Base-by-base conservation (phyloP, 1,140 invertebrate genomes). In the Caenorhabditis latens region DNA sequence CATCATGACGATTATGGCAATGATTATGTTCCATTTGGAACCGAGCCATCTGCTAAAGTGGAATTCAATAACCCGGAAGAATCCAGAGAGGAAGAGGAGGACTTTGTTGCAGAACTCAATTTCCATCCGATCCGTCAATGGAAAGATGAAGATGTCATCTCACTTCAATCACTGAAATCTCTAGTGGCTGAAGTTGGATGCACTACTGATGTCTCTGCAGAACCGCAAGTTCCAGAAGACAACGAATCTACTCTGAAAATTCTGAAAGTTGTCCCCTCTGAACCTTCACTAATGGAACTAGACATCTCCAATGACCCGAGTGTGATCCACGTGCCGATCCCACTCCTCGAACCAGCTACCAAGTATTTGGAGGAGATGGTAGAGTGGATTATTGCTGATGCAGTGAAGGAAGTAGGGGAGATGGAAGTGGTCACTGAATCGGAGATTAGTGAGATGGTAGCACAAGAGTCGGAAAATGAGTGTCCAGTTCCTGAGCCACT, bases 131-230 rank as follows among this genome's bases (percentile, higher is more conserved):
- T 79, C 24, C 46, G 71, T 4, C 71, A 79, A 79, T 79, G 71
- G 71, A 79, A 53, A 79, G 71, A 79, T 24, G 71, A 79, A 79
- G 71, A 79, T 50, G 71, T 79, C 9, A 79, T 79, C 53, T 79
- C 71, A 13, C 46, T 79, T 50, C 71, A 79, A 53, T 79, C 71
- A 13, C 21, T 79, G 0, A 79, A 79, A 53, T 79, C 71, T 79
- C 46, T 79, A 46, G 71, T 79, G 3, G 71, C 71, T 11, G 71
- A 79, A 79, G 71, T 79, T 79, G 71, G 71, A 21, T 79, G 71
- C n/a, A 79, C 40, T 50, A 79, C 71, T 8, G 71, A 79, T 79
- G 46, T 79, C 0, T 32, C 32, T n/a, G 71, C 50, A 50, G 21
- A 46, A n/a, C 19, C 46, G 0, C 13, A 46, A 9, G 5, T 7